These are phyloP conservation scores for Leptopilina clavipes DNA, from an alignment of 1,140 invertebrate species.

Conservation along the genomic window DNA sequence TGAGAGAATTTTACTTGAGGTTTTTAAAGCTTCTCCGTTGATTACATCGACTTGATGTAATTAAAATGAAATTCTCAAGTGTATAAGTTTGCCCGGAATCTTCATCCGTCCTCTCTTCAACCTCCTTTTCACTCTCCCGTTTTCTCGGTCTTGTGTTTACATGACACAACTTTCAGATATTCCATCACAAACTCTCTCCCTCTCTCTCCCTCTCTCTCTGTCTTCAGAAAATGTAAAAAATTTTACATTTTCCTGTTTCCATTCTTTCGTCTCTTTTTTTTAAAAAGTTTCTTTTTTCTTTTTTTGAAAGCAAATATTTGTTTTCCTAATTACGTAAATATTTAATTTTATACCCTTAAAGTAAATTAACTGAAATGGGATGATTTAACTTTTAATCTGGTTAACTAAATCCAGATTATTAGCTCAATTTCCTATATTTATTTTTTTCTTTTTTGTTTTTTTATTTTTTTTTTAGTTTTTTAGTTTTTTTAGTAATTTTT, in stretches of 20 bases:
- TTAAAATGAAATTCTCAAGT: slow-evolving; percentile 56
- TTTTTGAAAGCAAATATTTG: neutral
- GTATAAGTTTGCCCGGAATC: slow-evolving; percentile 48
- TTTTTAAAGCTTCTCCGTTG: slow-evolving; percentile 31
- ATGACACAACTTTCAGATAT: slow-evolving; percentile 58
- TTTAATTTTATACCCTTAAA: too few species aligned
- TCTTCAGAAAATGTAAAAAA: slow-evolving; percentile 55
- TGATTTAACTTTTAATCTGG: too few species aligned
- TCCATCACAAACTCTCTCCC: slow-evolving; percentile 54
- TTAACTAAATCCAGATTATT: too few species aligned
- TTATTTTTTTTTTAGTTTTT: too few species aligned
- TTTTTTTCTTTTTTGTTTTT: too few species aligned
- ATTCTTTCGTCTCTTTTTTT: slow-evolving; percentile 37
- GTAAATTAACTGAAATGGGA: too few species aligned
- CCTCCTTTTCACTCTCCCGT: slow-evolving; percentile 44
- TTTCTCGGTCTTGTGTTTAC: slow-evolving; percentile 52
- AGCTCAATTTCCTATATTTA: too few species aligned
- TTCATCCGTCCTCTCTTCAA: slow-evolving; percentile 23
- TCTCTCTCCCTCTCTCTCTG: neutral
- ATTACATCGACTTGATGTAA: slow-evolving; percentile 45
- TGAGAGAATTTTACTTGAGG: neutral
- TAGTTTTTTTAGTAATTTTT: too few species aligned
- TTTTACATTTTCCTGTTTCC: slow-evolving; percentile 40
- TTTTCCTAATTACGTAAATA: too few species aligned
- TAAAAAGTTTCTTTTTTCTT: slow-evolving; percentile 25